Percentiles rank a stretch among this genome's conserved stretches.
phyloP scores from a whole-genome alignment of 2,113 vertebrate genomes.

The Nothobranchius kuhntae region DNA sequence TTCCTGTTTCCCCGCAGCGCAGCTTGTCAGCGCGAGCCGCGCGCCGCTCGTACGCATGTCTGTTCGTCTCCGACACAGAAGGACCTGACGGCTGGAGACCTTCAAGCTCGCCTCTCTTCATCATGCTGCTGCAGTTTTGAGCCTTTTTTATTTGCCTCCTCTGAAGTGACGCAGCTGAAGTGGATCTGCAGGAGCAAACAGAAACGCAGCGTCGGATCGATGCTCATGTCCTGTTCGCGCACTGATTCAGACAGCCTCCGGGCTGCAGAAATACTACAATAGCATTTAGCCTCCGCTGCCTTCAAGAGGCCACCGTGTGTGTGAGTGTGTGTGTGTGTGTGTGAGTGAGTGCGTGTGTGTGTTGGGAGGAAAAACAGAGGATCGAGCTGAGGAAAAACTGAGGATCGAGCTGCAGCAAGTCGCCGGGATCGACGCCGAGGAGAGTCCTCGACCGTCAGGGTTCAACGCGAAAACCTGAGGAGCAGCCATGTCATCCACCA shows the following conservation, averaged over 20 bases:
- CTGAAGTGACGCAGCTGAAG: too few relatives aligned
- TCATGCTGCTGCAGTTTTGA: slow-evolving; percentile 51
- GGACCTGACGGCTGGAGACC: slow-evolving; percentile 47
- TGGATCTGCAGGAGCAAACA: slow-evolving; percentile 28
- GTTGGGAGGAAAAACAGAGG: background rate
- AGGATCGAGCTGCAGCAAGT: slow-evolving; percentile 33
- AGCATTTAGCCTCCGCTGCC: slow-evolving; percentile 26
- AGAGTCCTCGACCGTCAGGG: slow-evolving; percentile 52
- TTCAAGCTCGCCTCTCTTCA: slow-evolving; percentile 63
- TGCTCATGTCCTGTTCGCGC: slow-evolving; percentile 25
- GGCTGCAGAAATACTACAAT: slow-evolving; percentile 18
- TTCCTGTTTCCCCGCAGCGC: slow-evolving; percentile 81
- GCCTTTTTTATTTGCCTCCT: slow-evolving; percentile 27
- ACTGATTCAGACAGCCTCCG: slow-evolving; percentile 16
- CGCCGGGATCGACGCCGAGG: slow-evolving; percentile 47
- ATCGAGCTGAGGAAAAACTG: slow-evolving; percentile 15
- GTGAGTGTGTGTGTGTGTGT: background rate
- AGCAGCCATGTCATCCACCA: slow-evolving; percentile 88
- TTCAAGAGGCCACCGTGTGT: slow-evolving; percentile 20
- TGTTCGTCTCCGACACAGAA: slow-evolving; percentile 18
- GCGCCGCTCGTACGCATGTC: slow-evolving; percentile 31
- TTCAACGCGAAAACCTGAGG: slow-evolving; percentile 61
- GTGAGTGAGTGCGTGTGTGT: background rate
- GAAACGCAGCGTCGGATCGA: slow-evolving; percentile 50
- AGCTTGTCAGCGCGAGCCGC: slow-evolving; percentile 56